phyloP scores from a whole-genome alignment of 2,797 vertebrate species.

The Cottoperca gobio region DNA sequence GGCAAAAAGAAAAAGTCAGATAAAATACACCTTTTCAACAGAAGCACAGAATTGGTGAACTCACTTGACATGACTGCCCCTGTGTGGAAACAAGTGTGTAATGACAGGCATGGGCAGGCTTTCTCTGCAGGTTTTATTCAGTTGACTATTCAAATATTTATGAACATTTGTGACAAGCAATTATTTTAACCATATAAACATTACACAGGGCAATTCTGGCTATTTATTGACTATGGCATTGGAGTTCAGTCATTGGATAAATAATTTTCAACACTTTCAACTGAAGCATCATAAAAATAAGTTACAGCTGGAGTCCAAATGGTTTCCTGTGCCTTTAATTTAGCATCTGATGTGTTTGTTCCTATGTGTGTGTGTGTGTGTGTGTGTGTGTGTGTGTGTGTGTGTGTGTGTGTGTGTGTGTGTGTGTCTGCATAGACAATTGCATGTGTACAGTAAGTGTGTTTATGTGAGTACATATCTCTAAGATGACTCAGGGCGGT shows the following conservation, averaged over 20 bases:
- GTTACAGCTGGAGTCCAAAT: not conserved
- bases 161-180: not conserved
- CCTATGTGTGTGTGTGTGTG: no score
- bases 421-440: not conserved
- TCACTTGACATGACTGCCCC: constrained; percentile 63
- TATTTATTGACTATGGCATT: constrained; percentile 12
- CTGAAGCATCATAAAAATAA: not conserved
- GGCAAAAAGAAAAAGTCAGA: not conserved
- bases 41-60: not conserved
- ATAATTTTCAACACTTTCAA: not conserved
- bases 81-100: constrained; percentile 59
- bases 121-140: constrained; percentile 39
- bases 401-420: not conserved
- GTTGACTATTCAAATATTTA: constrained; percentile 22
- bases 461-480: not conserved
- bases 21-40: not conserved
- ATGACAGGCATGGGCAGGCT: constrained; percentile 5
- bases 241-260: not conserved
- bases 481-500: constrained; percentile 52
- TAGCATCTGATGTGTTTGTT: not conserved
- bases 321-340: not conserved
- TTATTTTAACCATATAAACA: constrained; percentile 3
- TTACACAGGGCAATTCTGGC: not conserved
- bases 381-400: not conserved
- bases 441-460: not conserved